A percentile compares a stretch with the other conserved stretches of the same genome.
These are phyloP conservation scores for human (Homo sapiens) DNA, from an alignment of 2,113 vertebrate species.

Conservation along the genomic window DNA sequence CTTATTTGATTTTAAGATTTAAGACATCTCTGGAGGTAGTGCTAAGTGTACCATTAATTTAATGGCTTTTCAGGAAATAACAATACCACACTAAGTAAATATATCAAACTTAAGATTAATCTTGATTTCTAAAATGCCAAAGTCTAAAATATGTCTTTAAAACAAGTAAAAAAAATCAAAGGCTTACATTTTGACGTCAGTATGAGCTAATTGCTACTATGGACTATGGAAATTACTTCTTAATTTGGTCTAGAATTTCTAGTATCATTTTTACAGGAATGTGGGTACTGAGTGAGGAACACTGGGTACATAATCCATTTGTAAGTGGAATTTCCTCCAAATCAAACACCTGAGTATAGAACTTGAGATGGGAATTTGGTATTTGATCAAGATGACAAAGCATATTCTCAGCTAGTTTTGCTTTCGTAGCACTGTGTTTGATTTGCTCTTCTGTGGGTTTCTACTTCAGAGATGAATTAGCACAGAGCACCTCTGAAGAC, in stretches of 20 bases:
- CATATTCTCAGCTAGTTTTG: neutral
- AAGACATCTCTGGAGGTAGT: neutral
- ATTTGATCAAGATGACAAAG: neutral
- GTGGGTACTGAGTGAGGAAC: neutral
- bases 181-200: neutral
- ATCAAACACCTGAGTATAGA: neutral
- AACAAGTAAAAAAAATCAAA: neutral
- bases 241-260: neutral
- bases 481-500: neutral
- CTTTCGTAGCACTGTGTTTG: neutral
- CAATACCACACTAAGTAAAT: neutral
- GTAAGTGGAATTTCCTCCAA: neutral
- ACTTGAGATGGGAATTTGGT: neutral
- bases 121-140: slow-evolving; percentile 22
- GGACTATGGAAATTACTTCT: neutral
- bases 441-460: neutral
- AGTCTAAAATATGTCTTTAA: neutral
- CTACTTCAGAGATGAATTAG: neutral
- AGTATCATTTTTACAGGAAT: neutral
- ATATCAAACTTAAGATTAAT: neutral
- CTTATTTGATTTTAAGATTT: neutral
- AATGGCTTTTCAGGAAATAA: neutral
- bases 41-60: neutral
- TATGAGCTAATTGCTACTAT: neutral
- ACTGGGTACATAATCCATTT: neutral